phyloP scores from a whole-genome alignment of 1,140 invertebrate species.

The Dufourea novaeangliae region DNA sequence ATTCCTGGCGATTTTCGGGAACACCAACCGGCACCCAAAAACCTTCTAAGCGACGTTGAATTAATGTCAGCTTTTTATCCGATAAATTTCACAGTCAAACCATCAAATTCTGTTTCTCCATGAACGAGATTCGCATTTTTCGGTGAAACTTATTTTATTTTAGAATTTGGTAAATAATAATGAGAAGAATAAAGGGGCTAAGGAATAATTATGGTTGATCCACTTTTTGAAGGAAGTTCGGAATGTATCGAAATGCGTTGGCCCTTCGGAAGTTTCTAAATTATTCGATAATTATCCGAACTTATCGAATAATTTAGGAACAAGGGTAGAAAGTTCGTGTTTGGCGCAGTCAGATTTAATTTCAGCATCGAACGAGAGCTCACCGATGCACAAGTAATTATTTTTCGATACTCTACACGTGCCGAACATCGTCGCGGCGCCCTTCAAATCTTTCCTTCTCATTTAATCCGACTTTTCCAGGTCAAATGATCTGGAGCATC shows the following conservation, averaged over 20 bases:
- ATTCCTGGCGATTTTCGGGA: neutral
- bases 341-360: neutral
- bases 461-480: neutral
- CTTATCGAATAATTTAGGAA: neutral
- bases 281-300: conserved; percentile 1
- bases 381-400: neutral
- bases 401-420: neutral
- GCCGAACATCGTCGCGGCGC: neutral
- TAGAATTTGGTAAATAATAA: too few relatives aligned
- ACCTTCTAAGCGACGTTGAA: neutral
- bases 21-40: neutral
- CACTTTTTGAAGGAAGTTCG: neutral
- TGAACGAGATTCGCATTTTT: too few relatives aligned
- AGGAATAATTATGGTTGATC: too few relatives aligned
- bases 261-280: neutral
- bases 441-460: neutral
- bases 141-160: too few relatives aligned
- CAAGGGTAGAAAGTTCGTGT: neutral
- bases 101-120: neutral
- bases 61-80: too few relatives aligned
- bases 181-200: too few relatives aligned
- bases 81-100: too few relatives aligned
- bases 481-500: conserved; percentile 3
- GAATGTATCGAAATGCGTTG: neutral
- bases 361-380: neutral